Evolutionary conservation across 2,888 invertebrate species (phyloP).

Genomic region (Andrena haemorrhoa): DNA sequence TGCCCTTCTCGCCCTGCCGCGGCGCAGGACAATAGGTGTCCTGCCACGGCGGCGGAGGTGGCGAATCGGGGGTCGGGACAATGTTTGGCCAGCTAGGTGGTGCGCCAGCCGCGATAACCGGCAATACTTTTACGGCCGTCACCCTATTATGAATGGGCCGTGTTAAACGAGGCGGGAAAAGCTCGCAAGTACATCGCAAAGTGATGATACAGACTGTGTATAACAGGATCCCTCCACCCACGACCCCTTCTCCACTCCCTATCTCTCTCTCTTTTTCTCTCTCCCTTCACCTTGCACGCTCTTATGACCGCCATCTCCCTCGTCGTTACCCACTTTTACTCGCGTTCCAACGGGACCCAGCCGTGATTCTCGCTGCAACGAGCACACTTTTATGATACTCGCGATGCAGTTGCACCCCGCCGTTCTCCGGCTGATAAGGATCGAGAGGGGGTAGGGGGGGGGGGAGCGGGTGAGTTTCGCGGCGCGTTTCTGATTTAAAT

Average conservation of each 20-base stretch:
- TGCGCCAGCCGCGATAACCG: constrained; percentile 67
- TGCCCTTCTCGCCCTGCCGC: not conserved
- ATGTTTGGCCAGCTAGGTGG: constrained; percentile 62
- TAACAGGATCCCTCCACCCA: constrained; percentile 66
- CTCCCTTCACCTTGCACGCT: too few species aligned
- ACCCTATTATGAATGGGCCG: constrained; percentile 75
- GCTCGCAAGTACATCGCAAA: constrained; percentile 78
- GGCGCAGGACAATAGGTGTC: not conserved
- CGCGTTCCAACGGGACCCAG: constrained; percentile 17
- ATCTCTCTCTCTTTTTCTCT: not conserved
- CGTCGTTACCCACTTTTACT: constrained; percentile 1
- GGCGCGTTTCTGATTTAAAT: constrained; percentile 31
- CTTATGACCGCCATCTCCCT: not conserved
- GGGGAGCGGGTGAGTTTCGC: constrained; percentile 17
- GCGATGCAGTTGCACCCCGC: constrained; percentile 16
- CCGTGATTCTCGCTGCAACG: constrained; percentile 28
- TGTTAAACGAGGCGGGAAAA: constrained; percentile 79
- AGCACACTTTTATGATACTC: constrained; percentile 42
- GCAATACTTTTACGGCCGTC: constrained; percentile 73
- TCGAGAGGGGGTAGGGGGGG: not conserved
- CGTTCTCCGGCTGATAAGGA: constrained; percentile 25
- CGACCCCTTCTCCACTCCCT: not conserved
- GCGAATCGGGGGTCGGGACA: constrained; percentile 68
- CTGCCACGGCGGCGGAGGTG: constrained; percentile 19
- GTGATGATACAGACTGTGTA: constrained; percentile 74